Evolutionary conservation across 2,888 invertebrate species (phyloP).

Genomic region (Phyllotreta striolata): DNA sequence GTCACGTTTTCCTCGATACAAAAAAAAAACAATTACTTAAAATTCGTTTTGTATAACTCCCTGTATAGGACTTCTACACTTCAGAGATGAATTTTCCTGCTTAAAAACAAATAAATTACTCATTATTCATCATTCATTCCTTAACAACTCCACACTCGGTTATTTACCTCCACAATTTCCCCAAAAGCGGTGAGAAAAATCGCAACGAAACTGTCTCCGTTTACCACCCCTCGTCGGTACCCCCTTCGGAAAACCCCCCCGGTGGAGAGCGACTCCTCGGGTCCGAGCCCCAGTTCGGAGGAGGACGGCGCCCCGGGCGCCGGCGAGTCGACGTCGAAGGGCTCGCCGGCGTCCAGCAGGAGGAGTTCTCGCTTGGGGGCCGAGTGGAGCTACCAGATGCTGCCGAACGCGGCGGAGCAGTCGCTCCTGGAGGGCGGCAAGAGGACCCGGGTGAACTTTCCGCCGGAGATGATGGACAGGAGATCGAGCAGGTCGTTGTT

Average conservation of each 20-base stretch:
- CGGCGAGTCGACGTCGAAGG: not conserved
- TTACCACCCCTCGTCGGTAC: not conserved
- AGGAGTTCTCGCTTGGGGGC: slow-evolving; percentile 48
- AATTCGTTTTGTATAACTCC: too few relatives aligned
- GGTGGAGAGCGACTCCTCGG: slow-evolving; percentile 1
- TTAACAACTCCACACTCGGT: too few relatives aligned
- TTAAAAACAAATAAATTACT: too few relatives aligned
- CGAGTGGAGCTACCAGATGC: slow-evolving; percentile 58
- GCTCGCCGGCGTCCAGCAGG: slow-evolving; percentile 41
- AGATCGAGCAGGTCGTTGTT: slow-evolving; percentile 61
- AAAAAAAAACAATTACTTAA: too few relatives aligned
- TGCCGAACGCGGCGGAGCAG: slow-evolving; percentile 57
- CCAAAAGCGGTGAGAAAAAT: too few relatives aligned
- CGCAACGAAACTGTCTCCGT: not conserved
- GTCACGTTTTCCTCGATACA: too few relatives aligned
- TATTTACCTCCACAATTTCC: too few relatives aligned
- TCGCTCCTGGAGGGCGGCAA: slow-evolving; percentile 49
- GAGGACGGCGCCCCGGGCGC: not conserved
- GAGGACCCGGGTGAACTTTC: slow-evolving; percentile 74
- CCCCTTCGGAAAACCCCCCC: slow-evolving; percentile 1
- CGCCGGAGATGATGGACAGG: slow-evolving; percentile 65
- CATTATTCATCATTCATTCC: too few relatives aligned
- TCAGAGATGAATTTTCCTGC: too few relatives aligned
- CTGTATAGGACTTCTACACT: too few relatives aligned
- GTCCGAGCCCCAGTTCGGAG: not conserved